Evolutionary conservation across 2,888 invertebrate genomes (phyloP).

Genomic region (Perizoma affinitatum): DNA sequence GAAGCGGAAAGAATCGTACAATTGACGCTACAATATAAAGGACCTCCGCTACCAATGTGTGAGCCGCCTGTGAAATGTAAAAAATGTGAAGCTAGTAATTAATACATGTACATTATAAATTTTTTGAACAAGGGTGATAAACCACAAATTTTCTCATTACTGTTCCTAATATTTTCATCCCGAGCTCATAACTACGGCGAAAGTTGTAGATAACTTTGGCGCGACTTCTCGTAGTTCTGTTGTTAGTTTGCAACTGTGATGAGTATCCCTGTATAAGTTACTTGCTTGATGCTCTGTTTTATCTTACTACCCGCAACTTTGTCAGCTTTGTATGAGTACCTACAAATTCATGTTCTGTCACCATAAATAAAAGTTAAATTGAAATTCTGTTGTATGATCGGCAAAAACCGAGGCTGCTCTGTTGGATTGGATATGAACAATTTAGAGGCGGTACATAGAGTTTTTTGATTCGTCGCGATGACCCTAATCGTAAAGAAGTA

Average conservation of each 20-base stretch:
- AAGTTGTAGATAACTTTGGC: slow-evolving; percentile 44
- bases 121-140: slow-evolving; percentile 10
- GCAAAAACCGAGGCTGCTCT: too few species aligned
- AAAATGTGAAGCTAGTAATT: slow-evolving; percentile 18
- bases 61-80: slow-evolving; percentile 12
- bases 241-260: slow-evolving; percentile 54
- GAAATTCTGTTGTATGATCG: not conserved
- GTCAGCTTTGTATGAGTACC: slow-evolving; percentile 4
- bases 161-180: slow-evolving; percentile 50
- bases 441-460: too few species aligned
- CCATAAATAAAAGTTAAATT: not conserved
- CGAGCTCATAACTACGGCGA: slow-evolving; percentile 36
- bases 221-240: slow-evolving; percentile 50
- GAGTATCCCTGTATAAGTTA: slow-evolving; percentile 30
- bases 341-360: not conserved
- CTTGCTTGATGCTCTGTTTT: slow-evolving; percentile 38
- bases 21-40: slow-evolving; percentile 80
- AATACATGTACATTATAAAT: slow-evolving; percentile 1
- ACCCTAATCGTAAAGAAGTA: too few species aligned
- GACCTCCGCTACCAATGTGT: slow-evolving; percentile 62
- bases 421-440: too few species aligned
- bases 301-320: slow-evolving; percentile 25
- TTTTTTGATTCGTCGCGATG: too few species aligned
- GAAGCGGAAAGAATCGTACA: slow-evolving; percentile 90
- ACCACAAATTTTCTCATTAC: slow-evolving; percentile 25